phyloP scores from a whole-genome alignment of 1,140 invertebrate genomes.

The Spodoptera litura region DNA sequence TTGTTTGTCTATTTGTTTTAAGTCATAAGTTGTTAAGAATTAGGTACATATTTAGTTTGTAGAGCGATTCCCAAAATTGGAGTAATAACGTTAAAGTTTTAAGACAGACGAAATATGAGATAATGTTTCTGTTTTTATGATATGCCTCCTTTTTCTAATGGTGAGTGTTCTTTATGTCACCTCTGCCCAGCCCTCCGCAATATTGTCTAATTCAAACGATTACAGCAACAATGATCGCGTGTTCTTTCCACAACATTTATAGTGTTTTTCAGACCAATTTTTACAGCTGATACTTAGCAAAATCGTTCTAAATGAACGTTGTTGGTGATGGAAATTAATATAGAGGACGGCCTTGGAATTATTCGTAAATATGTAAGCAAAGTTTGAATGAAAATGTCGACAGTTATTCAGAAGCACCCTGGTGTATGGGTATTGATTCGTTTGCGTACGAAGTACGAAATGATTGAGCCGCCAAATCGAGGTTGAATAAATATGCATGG shows the following conservation, averaged over 20 bases:
- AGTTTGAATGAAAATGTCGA: conserved; percentile 35
- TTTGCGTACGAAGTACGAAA: conserved; percentile 20
- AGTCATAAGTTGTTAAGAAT: too few relatives aligned
- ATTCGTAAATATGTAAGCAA: conserved; percentile 9
- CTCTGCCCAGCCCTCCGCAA: neutral
- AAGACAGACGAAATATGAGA: too few relatives aligned
- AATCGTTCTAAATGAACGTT: neutral
- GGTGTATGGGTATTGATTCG: conserved; percentile 25
- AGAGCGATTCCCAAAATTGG: too few relatives aligned
- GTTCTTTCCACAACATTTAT: conserved; percentile 26
- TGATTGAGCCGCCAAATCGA: conserved; percentile 28
- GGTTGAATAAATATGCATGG: conserved; percentile 41
- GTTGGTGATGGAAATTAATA: conserved; percentile 20
- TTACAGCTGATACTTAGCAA: conserved; percentile 7
- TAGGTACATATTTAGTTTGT: too few relatives aligned
- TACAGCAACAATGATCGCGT: conserved; percentile 31
- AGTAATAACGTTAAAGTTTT: too few relatives aligned
- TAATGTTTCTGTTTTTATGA: too few relatives aligned
- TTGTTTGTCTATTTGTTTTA: too few relatives aligned
- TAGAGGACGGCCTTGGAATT: conserved; percentile 7
- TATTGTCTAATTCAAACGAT: conserved; percentile 16
- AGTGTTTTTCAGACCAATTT: conserved; percentile 5
- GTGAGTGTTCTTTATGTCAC: conserved; percentile 19
- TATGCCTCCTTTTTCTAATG: too few relatives aligned
- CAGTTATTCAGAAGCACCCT: neutral